phyloP scores from a whole-genome alignment of 2,797 vertebrate genomes.

The Pteronotus mesoamericanus region DNA sequence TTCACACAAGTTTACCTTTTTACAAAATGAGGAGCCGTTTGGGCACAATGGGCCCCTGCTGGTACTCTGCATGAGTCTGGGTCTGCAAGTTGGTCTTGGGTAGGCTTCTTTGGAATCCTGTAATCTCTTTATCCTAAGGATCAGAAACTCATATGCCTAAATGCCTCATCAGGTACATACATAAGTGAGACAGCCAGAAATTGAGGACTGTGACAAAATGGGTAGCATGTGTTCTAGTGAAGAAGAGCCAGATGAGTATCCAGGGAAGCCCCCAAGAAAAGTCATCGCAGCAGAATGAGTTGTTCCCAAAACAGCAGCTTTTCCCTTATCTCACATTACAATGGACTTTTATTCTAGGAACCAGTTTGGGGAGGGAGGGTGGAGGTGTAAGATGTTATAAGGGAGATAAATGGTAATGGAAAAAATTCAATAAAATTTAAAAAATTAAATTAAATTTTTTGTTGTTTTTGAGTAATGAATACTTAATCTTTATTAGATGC shows the following conservation, averaged over 20 bases:
- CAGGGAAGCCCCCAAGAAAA: not conserved
- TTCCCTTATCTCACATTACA: too few relatives aligned
- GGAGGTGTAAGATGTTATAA: too few relatives aligned
- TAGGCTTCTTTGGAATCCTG: not conserved
- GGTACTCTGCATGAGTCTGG: too few relatives aligned
- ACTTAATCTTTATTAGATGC: slow-evolving; percentile 15
- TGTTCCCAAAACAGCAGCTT: not conserved
- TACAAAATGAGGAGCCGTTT: too few relatives aligned
- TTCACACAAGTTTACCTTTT: too few relatives aligned
- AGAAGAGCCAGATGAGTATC: not conserved
- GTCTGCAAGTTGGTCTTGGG: too few relatives aligned
- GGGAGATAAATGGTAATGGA: too few relatives aligned
- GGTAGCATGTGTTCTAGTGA: not conserved
- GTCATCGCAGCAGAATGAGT: not conserved
- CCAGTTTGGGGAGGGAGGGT: too few relatives aligned
- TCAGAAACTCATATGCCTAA: not conserved
- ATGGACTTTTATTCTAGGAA: not conserved
- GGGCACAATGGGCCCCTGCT: too few relatives aligned
- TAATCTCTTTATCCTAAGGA: not conserved
- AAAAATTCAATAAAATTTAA: too few relatives aligned
- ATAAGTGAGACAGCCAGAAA: not conserved
- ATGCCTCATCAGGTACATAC: not conserved
- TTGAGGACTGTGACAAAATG: not conserved
- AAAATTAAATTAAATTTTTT: too few relatives aligned
- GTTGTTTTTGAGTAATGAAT: not conserved